Percentiles rank a stretch among this genome's conserved stretches.
Conservation (phyloP, 2,888 invertebrate species). For the Leptarthrus brevirostris region DNA sequence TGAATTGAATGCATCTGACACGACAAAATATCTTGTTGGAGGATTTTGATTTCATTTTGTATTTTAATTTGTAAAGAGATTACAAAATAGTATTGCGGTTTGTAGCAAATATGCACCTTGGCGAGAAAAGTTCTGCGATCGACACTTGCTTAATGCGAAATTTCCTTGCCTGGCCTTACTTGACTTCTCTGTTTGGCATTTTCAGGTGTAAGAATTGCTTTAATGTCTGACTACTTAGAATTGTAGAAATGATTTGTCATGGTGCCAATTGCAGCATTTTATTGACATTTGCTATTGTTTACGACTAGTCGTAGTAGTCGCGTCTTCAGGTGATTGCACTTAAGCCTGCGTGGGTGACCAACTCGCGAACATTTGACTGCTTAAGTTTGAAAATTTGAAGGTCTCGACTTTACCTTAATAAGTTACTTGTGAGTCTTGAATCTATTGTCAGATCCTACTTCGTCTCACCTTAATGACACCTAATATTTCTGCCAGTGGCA, state of each 20-base stretch:
- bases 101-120: conserved; percentile 3
- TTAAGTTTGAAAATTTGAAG: not conserved
- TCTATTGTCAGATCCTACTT: no score
- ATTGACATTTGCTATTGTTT: conserved; percentile 21
- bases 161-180: not conserved
- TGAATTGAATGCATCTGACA: conserved; percentile 35
- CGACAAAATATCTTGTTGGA: conserved; percentile 17
- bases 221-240: not conserved
- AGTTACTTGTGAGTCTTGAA: no score
- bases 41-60: conserved; percentile 10
- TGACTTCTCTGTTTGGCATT: not conserved
- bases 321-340: not conserved
- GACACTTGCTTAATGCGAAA: conserved; percentile 9
- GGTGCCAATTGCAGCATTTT: conserved; percentile 9
- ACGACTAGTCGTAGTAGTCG: not conserved
- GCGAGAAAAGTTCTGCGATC: not conserved
- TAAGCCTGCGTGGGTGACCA: not conserved
- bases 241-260: conserved; percentile 33
- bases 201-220: not conserved
- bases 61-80: conserved; percentile 25
- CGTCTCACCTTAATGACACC: conserved; percentile 22
- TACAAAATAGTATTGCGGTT: conserved; percentile 32
- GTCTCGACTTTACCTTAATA: not conserved
- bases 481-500: conserved; percentile 8
- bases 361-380: not conserved